Evolutionary conservation across 2,113 vertebrate species (phyloP).

Genomic region (Electrona antarctica): DNA sequence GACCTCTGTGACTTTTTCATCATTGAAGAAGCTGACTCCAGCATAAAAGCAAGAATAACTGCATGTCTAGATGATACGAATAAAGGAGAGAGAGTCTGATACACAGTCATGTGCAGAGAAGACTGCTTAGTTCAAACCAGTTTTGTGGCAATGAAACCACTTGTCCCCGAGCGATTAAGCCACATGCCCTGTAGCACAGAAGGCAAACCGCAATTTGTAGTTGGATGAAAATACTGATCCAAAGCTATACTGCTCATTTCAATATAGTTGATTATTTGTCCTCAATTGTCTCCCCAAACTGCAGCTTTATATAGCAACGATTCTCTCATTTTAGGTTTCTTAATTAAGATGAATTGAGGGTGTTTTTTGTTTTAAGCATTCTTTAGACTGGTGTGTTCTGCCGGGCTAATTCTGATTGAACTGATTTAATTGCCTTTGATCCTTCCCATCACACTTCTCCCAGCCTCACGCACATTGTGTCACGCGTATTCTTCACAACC

Average conservation of each 20-base stretch:
- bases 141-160: not conserved
- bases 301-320: not conserved
- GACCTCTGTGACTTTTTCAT: not conserved
- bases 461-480: not conserved
- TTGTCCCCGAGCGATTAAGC: not conserved
- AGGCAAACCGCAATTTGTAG: constrained; percentile 1
- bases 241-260: not conserved
- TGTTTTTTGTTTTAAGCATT: too few relatives aligned
- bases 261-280: too few relatives aligned
- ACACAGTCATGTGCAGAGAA: not conserved
- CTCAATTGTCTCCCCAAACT: too few relatives aligned
- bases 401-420: too few relatives aligned
- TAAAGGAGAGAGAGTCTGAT: not conserved
- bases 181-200: not conserved
- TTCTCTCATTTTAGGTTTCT: not conserved
- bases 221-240: not conserved
- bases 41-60: not conserved
- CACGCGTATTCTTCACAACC: not conserved
- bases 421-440: not conserved
- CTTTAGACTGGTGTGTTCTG: too few relatives aligned
- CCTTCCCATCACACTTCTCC: not conserved
- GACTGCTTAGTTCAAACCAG: not conserved
- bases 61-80: not conserved
- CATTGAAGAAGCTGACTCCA: not conserved
- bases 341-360: too few relatives aligned